Evolutionary conservation across 2,797 vertebrate species (phyloP).

Genomic region (Pseudochirops cupreus): DNA sequence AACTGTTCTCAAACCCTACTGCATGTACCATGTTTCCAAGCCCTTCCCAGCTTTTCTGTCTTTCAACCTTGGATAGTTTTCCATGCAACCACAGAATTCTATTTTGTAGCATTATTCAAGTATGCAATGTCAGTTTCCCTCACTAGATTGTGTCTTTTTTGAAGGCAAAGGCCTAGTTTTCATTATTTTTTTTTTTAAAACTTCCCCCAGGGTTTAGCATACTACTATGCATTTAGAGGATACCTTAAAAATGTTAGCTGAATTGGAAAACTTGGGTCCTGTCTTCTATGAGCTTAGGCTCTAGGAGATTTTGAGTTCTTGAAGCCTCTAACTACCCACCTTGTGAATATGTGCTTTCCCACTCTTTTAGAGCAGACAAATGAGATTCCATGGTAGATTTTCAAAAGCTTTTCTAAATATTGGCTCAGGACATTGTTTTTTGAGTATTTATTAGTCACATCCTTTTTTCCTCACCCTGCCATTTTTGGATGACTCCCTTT

Average conservation of each 20-base stretch:
- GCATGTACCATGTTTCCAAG: background rate
- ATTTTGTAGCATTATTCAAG: background rate
- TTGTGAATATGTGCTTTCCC: conserved; percentile 42
- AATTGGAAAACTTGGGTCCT: conserved; percentile 45
- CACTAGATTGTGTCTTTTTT: background rate
- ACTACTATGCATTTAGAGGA: background rate
- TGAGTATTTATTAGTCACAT: conserved; percentile 54
- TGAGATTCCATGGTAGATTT: conserved; percentile 52
- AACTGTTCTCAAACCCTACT: background rate
- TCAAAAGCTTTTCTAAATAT: conserved; percentile 35
- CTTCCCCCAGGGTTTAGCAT: background rate
- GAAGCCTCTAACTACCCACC: conserved; percentile 31
- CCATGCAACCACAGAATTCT: background rate
- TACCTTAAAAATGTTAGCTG: background rate
- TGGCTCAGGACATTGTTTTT: conserved; percentile 50
- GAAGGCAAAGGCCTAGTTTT: background rate
- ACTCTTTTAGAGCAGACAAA: conserved; percentile 12
- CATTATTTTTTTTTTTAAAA: background rate
- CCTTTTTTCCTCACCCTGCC: conserved; percentile 56
- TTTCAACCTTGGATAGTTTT: background rate
- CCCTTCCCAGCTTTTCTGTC: background rate
- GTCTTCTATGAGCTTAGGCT: conserved; percentile 2
- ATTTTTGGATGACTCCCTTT: conserved; percentile 47
- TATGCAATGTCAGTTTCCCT: background rate
- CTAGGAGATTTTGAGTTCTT: conserved; percentile 62